Evolutionary conservation across 2,888 invertebrate genomes (phyloP), one percentile per base, ranked within the genome.

Genomic region (Erebia palarica): DNA sequence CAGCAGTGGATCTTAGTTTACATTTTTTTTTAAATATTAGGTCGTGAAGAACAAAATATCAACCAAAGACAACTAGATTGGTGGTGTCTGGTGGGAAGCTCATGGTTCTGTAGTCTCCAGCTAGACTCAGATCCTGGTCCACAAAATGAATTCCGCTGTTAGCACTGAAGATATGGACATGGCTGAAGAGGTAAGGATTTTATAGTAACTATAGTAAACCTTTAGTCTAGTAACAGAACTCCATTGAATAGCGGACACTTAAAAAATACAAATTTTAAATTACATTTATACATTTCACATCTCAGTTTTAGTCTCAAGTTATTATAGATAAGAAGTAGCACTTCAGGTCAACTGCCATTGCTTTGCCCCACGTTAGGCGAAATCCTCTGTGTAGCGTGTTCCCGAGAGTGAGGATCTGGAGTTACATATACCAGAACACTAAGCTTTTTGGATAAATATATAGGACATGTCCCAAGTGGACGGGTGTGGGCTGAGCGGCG

Each of bases 91-190:
- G 60, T 68, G 59, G 44, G 57, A 69, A 74, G 21, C 84, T 82
- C 82, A 91, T 91, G 91, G 90, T 88, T 78, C 87, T 84, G 73
- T 85, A 86, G 75, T 77, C 81, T 73, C 82, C 80, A 63, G 70
- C 80, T 85, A 86, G 75, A 78, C 81, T 73, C 83, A 81, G 65
- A 71, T 80, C 73, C 83, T 82, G 70, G 85, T 86, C 65, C 70
- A 80, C 77, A 85, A 82, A 79, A 93, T 92, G 92, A 93, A 93
- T 81, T 89, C 92, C 11, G 92, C 91, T 42, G 92, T 92, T 78
- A 93, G 92, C 86, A 89, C 95, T 60, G 96, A 96, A 85, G 95
- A 96, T 81, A 96, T 96, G 87, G 95, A 96, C 85, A 96, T 96
- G 95, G 94, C 95, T 16, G 95, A 95, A 74, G 95, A 95, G 90